A percentile compares a stretch with the other conserved stretches of the same genome.
These are phyloP conservation scores for Proterorhinus semilunaris DNA, from an alignment of 2,113 vertebrate genomes.

Conservation along the genomic window DNA sequence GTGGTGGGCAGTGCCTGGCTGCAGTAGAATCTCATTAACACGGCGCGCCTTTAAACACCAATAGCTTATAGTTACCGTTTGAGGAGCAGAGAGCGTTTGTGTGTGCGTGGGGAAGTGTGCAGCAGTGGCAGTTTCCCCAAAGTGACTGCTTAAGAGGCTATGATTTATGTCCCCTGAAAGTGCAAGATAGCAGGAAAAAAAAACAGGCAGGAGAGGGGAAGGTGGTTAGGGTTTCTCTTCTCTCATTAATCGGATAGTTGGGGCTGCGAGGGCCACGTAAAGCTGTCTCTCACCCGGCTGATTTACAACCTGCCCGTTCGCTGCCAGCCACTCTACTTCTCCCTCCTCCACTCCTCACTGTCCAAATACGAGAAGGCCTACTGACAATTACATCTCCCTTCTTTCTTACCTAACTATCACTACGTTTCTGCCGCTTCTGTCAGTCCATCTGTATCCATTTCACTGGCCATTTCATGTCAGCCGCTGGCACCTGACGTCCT, in stretches of 20 bases:
- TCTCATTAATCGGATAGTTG: constrained; percentile 69
- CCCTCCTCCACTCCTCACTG: constrained; percentile 17
- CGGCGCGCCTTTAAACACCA: constrained; percentile 9
- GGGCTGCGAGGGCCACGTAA: constrained; percentile 58
- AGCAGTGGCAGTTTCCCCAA: constrained; percentile 37
- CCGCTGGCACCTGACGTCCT: constrained; percentile 46
- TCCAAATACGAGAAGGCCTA: constrained; percentile 53
- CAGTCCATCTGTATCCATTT: constrained; percentile 33
- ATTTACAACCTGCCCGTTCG: constrained; percentile 60
- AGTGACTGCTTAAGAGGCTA: constrained; percentile 56
- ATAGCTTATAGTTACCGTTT: constrained; percentile 46
- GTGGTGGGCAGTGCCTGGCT: constrained; percentile 26
- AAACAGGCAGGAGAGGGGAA: constrained; percentile 34
- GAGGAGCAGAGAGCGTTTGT: not conserved
- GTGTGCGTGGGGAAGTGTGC: constrained; percentile 28
- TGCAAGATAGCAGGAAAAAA: constrained; percentile 59
- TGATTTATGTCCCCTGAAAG: constrained; percentile 66
- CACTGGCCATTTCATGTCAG: constrained; percentile 40
- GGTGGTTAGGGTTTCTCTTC: constrained; percentile 61
- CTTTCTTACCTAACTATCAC: constrained; percentile 47
- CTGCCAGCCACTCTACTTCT: constrained; percentile 34
- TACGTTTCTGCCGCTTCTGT: constrained; percentile 15
- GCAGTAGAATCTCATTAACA: constrained; percentile 38
- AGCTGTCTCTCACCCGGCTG: constrained; percentile 59
- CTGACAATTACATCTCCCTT: constrained; percentile 50